These are phyloP conservation scores for Microctonus aethiopoides DNA, from an alignment of 2,888 invertebrate genomes.

Conservation along the genomic window DNA sequence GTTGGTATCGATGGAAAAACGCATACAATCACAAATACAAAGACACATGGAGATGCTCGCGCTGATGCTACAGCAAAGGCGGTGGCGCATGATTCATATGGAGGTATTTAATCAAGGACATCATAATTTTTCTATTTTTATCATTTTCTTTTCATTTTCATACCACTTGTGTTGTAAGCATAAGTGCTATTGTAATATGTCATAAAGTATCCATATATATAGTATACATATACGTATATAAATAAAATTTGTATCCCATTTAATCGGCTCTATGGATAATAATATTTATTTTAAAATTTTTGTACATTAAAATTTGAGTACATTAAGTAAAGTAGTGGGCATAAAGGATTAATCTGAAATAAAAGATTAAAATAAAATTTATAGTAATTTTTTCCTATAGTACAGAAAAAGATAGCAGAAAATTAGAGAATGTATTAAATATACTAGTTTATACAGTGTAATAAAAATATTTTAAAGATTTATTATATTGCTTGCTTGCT, in stretches of 20 bases:
- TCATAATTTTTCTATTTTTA: background rate
- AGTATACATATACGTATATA: background rate
- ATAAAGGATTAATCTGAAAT: too few species aligned
- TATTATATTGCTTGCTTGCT: background rate
- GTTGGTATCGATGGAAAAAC: slow-evolving; percentile 30
- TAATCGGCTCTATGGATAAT: too few species aligned
- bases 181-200: background rate
- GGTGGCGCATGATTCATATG: slow-evolving; percentile 30
- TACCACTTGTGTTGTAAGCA: background rate
- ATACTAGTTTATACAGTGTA: background rate
- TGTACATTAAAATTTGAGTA: too few species aligned
- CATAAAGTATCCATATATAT: background rate
- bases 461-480: background rate
- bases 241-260: too few species aligned
- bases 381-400: background rate
- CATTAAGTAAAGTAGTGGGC: too few species aligned
- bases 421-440: background rate
- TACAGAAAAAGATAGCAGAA: background rate
- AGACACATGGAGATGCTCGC: slow-evolving; percentile 31
- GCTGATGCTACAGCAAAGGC: slow-evolving; percentile 30
- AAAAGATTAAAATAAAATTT: background rate
- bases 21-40: slow-evolving; percentile 19
- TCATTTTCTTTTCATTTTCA: background rate
- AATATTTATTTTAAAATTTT: too few species aligned
- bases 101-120: slow-evolving; percentile 19